phyloP scores from a whole-genome alignment of 2,888 invertebrate species.

The Lasioglossum figueresi region DNA sequence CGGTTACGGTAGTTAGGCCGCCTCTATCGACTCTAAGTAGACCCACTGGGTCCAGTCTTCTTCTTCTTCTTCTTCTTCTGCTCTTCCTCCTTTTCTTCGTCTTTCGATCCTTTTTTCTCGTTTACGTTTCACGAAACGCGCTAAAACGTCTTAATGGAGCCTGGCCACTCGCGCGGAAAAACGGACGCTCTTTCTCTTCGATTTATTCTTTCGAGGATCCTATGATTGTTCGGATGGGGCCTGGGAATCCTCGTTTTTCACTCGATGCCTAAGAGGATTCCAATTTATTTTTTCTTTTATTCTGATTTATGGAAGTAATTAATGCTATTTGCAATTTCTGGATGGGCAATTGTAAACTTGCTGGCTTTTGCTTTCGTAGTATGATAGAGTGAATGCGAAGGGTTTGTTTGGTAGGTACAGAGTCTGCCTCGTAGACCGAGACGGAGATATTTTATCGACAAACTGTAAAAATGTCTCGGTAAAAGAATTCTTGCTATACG shows the following conservation, averaged over 20 bases:
- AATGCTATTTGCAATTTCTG: not conserved
- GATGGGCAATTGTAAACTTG: not conserved
- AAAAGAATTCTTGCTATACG: not conserved
- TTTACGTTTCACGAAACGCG: conserved; percentile 77
- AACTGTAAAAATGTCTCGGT: not conserved
- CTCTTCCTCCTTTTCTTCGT: not conserved
- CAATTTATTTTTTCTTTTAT: too few relatives aligned
- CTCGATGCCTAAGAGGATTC: not conserved
- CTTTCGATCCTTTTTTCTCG: not conserved
- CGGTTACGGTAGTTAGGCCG: conserved; percentile 73
- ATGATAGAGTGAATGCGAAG: not conserved
- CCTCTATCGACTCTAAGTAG: conserved; percentile 69
- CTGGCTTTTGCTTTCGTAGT: not conserved
- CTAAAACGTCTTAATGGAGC: conserved; percentile 81
- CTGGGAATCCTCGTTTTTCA: not conserved
- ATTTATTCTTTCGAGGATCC: not conserved
- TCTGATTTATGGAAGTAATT: not conserved
- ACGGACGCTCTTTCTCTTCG: conserved; percentile 22
- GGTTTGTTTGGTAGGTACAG: not conserved
- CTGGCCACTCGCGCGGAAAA: conserved; percentile 46
- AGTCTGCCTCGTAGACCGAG: not conserved
- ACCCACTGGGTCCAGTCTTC: conserved; percentile 38
- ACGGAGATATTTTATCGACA: not conserved
- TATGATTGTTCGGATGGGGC: not conserved
- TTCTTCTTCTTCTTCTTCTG: not conserved